phyloP scores from a whole-genome alignment of 2,113 vertebrate species.

The Mirounga angustirostris region DNA sequence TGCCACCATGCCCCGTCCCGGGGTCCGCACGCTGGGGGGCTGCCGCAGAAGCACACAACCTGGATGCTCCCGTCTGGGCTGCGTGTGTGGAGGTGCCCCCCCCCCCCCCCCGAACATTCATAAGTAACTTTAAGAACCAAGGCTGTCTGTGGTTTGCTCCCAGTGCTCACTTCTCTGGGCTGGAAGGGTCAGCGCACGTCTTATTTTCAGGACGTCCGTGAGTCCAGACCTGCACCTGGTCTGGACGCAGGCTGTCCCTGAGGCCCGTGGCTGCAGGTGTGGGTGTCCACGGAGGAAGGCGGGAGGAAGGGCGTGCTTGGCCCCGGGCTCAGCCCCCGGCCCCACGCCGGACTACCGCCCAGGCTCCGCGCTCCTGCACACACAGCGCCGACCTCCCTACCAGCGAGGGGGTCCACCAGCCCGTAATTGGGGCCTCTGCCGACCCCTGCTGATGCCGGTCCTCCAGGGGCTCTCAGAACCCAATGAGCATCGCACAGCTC shows the following conservation, averaged over 20 bases:
- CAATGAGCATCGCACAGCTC: too few species aligned
- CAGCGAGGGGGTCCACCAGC: neutral
- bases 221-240: neutral
- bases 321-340: neutral
- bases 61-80: neutral
- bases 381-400: neutral
- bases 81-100: neutral
- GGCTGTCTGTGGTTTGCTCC: neutral
- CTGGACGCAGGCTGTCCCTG: neutral
- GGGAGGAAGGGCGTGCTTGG: neutral
- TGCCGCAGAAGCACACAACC: neutral
- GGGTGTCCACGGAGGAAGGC: neutral
- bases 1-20: too few species aligned
- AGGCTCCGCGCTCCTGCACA: neutral
- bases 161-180: neutral
- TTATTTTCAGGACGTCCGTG: neutral
- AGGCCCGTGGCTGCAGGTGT: neutral
- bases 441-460: neutral
- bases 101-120: neutral
- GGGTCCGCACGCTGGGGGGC: too few species aligned
- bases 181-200: neutral
- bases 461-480: neutral
- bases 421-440: neutral
- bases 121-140: neutral
- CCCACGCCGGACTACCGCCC: neutral